These are phyloP conservation scores for Rhodinocichla rosea DNA, from an alignment of 2,113 vertebrate species.

Conservation along the genomic window DNA sequence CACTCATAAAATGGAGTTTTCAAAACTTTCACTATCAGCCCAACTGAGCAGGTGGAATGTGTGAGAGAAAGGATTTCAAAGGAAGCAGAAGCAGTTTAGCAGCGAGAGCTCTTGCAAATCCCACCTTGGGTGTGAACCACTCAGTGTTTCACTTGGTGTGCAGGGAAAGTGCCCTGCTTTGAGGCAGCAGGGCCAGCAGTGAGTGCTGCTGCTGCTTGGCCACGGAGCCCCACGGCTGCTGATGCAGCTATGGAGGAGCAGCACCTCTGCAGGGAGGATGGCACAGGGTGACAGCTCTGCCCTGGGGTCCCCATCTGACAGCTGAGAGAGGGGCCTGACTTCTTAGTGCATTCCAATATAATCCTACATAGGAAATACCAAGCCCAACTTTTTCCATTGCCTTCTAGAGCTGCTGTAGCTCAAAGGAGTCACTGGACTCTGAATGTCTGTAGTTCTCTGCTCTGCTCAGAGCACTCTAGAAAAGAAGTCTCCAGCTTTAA, in stretches of 20 bases:
- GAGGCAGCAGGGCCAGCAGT: background rate
- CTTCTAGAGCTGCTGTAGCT: background rate
- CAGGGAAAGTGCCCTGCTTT: background rate
- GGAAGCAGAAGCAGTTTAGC: background rate
- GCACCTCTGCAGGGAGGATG: background rate
- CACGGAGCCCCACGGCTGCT: background rate
- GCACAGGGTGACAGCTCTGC: background rate
- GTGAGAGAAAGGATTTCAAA: background rate
- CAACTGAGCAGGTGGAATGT: background rate
- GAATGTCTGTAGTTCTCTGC: background rate
- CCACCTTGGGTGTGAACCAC: background rate
- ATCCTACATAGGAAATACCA: background rate
- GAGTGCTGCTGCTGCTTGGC: background rate
- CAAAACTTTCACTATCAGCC: background rate
- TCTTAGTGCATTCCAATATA: background rate
- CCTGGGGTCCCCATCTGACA: background rate
- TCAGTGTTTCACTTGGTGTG: background rate
- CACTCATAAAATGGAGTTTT: background rate
- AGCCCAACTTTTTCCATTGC: background rate
- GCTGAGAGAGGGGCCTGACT: background rate
- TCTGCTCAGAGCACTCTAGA: background rate
- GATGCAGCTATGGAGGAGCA: background rate
- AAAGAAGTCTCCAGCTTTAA: background rate
- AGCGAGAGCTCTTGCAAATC: background rate
- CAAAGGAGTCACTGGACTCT: background rate